Evolutionary conservation across 2,888 invertebrate genomes (phyloP), one percentile per base, ranked within the genome.

Genomic region (Cynaeus angustus): DNA sequence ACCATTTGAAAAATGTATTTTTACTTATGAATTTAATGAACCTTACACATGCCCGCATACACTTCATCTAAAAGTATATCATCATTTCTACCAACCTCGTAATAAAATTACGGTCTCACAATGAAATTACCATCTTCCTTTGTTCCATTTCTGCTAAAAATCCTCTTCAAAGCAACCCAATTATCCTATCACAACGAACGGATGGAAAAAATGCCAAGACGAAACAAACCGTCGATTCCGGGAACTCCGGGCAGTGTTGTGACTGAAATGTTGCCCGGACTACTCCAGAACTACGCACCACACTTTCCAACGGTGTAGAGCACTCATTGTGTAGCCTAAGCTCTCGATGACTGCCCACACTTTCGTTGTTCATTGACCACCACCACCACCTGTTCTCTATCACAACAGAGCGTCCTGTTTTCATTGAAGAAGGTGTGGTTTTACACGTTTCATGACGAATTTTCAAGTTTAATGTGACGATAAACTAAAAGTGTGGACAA

Each of bases 371-470:
- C 59, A 46, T 59, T 59, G 59, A 46, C 59, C 59, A n/a, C n/a
- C n/a, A n/a, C n/a, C n/a, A n/a, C n/a, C n/a, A 59, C 46, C 59
- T 45, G 59, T 59, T 58, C 43, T 12, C 10, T 30, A 52, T n/a
- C 46, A 45, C 46, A 26, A 7, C 58, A 58, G 28, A 43, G 58
- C 8, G n/a, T n/a, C 37, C 37, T 2, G 2, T 33, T 30, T 46
- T n/a, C 46, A 10, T 46, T 59, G 10, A 37, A 26, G 46, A 46
- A 59, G 59, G 59, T 59, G 59, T 59, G 59, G 59, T 59, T 56
- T n/a, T 58, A 12, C 26, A 28, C 26, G 16, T 43, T 30, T 53
- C 10, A 56, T 26, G n/a, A 21, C 6, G 37, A 26, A 13, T 13
- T 28, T 45, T 10, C n/a, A 43, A 43, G 8, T 13, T 56, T 41